phyloP scores from a whole-genome alignment of 1,140 invertebrate genomes.

The Halyomorpha halys region DNA sequence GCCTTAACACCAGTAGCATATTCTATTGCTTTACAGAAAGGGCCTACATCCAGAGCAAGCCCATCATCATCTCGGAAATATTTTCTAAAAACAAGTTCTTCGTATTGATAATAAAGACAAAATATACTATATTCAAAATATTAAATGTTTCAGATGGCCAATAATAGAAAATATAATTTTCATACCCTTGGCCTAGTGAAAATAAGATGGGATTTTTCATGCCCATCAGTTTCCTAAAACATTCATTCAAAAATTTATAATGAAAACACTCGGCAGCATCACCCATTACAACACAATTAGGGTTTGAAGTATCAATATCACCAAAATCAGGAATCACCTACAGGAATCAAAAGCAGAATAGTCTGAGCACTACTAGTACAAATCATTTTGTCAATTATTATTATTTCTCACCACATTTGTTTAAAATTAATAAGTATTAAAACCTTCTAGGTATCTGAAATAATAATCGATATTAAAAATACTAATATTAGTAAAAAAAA shows the following conservation, averaged over 20 bases:
- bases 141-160: not conserved
- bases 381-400: too few species aligned
- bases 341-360: slow-evolving; percentile 1
- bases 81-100: slow-evolving; percentile 53
- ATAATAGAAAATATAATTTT: not conserved
- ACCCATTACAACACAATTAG: slow-evolving; percentile 69
- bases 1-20: slow-evolving; percentile 57
- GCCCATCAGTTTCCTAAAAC: slow-evolving; percentile 56
- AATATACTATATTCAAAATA: not conserved
- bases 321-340: slow-evolving; percentile 45
- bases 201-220: slow-evolving; percentile 68
- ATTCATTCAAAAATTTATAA: slow-evolving; percentile 62
- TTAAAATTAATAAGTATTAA: too few species aligned
- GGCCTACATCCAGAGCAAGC: slow-evolving; percentile 68
- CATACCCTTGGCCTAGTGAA: slow-evolving; percentile 33
- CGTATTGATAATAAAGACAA: not conserved
- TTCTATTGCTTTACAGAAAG: slow-evolving; percentile 70
- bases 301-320: slow-evolving; percentile 35
- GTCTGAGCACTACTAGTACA: too few species aligned
- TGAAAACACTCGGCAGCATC: slow-evolving; percentile 67
- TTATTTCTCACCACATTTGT: too few species aligned
- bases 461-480: too few species aligned
- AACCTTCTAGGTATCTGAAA: too few species aligned
- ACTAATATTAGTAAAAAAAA: too few species aligned
- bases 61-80: slow-evolving; percentile 70